These are phyloP conservation scores for Anagyrus pseudococci DNA, from an alignment of 2,888 invertebrate genomes.

Conservation along the genomic window DNA sequence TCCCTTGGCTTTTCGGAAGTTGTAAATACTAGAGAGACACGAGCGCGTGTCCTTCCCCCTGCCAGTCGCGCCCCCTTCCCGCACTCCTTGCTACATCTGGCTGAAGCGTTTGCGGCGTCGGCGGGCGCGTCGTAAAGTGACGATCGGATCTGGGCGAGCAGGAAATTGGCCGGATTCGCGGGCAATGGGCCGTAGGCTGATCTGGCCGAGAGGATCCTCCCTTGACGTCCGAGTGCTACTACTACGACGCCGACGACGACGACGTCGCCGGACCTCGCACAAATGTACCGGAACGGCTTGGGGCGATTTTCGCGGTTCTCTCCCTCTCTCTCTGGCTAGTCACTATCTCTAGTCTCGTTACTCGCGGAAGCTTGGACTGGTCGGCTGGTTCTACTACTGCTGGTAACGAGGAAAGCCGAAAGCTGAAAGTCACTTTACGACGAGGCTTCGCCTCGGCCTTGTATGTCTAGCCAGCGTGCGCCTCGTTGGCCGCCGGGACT, in stretches of 20 bases:
- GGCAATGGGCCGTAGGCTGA: constrained; percentile 60
- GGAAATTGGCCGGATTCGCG: constrained; percentile 61
- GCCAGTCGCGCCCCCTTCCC: constrained; percentile 4
- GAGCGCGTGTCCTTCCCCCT: not conserved
- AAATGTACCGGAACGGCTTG: constrained; percentile 38
- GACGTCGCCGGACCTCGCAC: constrained; percentile 16
- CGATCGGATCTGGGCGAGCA: constrained; percentile 57
- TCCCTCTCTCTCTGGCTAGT: constrained; percentile 21
- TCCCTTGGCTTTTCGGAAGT: constrained; percentile 26
- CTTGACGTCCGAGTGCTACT: constrained; percentile 40
- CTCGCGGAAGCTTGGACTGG: not conserved
- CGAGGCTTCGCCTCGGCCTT: not conserved
- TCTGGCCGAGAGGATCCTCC: too few relatives aligned
- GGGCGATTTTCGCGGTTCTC: constrained; percentile 29
- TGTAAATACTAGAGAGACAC: constrained; percentile 31
- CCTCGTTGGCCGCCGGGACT: not conserved
- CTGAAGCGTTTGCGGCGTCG: constrained; percentile 12
- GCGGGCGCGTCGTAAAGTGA: constrained; percentile 60
- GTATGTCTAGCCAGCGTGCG: not conserved
- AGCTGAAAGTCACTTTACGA: constrained; percentile 30
- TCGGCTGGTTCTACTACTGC: not conserved
- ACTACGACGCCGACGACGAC: constrained; percentile 16
- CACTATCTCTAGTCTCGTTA: constrained; percentile 8
- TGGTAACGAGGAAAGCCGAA: constrained; percentile 26
- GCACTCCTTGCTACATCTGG: not conserved